These are phyloP conservation scores for Zelleria hepariella DNA, from an alignment of 2,888 invertebrate genomes.

Conservation along the genomic window DNA sequence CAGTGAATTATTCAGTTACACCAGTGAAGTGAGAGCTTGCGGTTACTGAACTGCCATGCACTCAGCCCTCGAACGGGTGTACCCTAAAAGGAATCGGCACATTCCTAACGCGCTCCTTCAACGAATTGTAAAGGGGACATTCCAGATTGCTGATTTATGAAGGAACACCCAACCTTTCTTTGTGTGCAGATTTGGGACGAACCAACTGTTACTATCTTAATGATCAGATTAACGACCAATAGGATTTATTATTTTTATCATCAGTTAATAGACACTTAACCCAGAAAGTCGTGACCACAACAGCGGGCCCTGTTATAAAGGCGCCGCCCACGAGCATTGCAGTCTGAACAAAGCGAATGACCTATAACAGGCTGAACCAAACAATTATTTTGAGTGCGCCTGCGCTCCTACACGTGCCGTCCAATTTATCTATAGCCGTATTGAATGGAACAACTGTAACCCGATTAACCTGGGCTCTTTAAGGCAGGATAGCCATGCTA, in stretches of 20 bases:
- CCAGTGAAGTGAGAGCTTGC: background rate
- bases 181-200: too few relatives aligned
- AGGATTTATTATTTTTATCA: background rate
- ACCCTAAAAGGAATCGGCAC: background rate
- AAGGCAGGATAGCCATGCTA: background rate
- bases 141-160: background rate
- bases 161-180: background rate
- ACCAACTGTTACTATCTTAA: background rate
- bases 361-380: background rate
- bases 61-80: slow-evolving; percentile 13
- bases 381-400: slow-evolving; percentile 3
- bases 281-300: background rate
- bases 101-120: background rate
- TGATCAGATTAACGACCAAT: background rate
- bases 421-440: background rate
- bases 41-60: slow-evolving; percentile 35
- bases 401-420: background rate
- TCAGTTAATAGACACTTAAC: background rate
- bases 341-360: slow-evolving; percentile 4
- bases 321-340: background rate
- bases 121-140: background rate
- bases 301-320: background rate
- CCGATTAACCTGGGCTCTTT: background rate
- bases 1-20: background rate
- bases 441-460: background rate